A percentile compares a stretch with the other conserved stretches of the same genome.
These are phyloP conservation scores for Periparus ater DNA, from an alignment of 2,797 vertebrate genomes.

Conservation along the genomic window DNA sequence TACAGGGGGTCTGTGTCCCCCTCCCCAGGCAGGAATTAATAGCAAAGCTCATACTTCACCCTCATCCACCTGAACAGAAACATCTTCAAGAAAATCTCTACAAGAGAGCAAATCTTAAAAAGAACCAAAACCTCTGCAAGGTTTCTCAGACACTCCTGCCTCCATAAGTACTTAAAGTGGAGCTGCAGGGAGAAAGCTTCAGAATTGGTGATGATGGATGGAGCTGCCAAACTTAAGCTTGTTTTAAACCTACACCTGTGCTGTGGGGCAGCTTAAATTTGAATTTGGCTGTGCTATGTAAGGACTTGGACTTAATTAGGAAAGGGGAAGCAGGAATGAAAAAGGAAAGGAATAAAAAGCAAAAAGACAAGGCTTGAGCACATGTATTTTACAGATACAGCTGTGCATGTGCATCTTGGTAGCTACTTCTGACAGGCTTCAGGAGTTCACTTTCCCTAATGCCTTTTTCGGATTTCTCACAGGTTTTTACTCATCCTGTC, in stretches of 20 bases:
- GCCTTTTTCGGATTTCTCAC: not conserved
- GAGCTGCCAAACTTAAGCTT: not conserved
- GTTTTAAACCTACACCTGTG: not conserved
- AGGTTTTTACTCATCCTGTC: not conserved
- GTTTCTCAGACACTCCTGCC: not conserved
- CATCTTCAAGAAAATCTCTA: not conserved
- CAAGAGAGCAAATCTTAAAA: not conserved
- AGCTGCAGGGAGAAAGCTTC: not conserved
- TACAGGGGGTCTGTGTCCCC: fast-evolving
- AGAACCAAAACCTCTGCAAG: not conserved
- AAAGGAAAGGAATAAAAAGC: not conserved
- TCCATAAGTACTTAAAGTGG: not conserved
- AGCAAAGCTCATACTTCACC: not conserved
- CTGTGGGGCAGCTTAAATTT: not conserved
- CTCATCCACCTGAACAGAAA: not conserved
- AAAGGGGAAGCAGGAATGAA: not conserved
- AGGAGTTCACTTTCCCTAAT: not conserved
- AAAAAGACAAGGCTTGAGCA: not conserved
- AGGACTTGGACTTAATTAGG: not conserved
- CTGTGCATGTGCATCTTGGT: not conserved
- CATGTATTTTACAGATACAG: not conserved
- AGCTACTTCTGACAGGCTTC: not conserved
- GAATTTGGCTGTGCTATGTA: not conserved
- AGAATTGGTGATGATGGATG: not conserved
- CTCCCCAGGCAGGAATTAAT: not conserved